Percentiles rank a stretch among this genome's conserved stretches.
Evolutionary conservation across 2,888 invertebrate species (phyloP).

Genomic region (Drosophila anomalata): DNA sequence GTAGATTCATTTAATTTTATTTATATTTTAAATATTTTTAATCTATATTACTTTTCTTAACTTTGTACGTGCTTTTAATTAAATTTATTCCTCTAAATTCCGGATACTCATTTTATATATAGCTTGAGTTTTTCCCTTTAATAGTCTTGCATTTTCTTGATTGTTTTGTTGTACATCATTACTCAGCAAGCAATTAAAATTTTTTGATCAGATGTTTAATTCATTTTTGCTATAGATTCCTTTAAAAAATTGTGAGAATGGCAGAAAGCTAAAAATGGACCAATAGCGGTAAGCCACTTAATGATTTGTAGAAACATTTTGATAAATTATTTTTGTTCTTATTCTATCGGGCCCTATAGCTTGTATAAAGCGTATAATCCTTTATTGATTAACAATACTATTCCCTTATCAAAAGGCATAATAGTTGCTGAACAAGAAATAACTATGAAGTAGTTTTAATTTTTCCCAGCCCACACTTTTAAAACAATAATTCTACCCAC

Average conservation of each 20-base stretch:
- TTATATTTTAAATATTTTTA: background rate
- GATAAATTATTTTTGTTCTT: too few relatives aligned
- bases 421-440: too few relatives aligned
- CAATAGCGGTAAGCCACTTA: background rate
- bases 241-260: too few relatives aligned
- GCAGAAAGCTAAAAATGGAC: too few relatives aligned
- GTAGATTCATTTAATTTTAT: too few relatives aligned
- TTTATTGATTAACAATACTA: too few relatives aligned
- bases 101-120: background rate
- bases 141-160: background rate
- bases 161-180: background rate
- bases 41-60: background rate
- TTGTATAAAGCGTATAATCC: too few relatives aligned
- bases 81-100: background rate
- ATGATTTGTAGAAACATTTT: background rate
- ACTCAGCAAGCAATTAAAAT: background rate
- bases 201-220: too few relatives aligned
- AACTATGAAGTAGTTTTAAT: background rate
- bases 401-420: too few relatives aligned
- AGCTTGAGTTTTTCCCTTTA: background rate
- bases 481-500: background rate
- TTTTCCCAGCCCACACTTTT: background rate
- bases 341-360: too few relatives aligned
- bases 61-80: background rate
- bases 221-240: too few relatives aligned